A percentile compares a stretch with the other conserved stretches of the same genome.
These are phyloP conservation scores for Maniola hyperantus DNA, from an alignment of 2,888 invertebrate genomes.

Conservation along the genomic window DNA sequence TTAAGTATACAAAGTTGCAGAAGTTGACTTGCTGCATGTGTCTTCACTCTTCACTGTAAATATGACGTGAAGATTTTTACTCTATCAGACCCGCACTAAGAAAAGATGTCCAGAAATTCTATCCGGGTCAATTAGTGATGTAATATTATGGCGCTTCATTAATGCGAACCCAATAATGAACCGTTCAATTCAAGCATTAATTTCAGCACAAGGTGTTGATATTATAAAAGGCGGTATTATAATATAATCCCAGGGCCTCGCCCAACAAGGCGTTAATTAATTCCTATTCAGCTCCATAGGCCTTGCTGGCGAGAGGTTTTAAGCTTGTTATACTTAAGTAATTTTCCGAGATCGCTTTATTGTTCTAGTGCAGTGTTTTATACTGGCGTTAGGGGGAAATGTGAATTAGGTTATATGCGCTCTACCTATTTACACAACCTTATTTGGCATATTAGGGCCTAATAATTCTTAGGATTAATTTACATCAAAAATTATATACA, in stretches of 20 bases:
- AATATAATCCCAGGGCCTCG: slow-evolving; percentile 3
- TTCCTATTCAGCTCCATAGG: slow-evolving; percentile 10
- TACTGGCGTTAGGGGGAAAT: background rate
- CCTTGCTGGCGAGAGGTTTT: slow-evolving; percentile 4
- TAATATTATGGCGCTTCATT: too few species aligned
- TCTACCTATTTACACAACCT: background rate
- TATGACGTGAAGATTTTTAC: too few species aligned
- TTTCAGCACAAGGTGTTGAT: slow-evolving; percentile 7
- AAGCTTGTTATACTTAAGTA: slow-evolving; percentile 13
- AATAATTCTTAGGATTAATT: too few species aligned
- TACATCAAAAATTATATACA: too few species aligned
- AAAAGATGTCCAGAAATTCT: background rate
- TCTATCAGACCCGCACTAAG: too few species aligned
- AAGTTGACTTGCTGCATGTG: too few species aligned
- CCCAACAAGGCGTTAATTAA: slow-evolving; percentile 17
- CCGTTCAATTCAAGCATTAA: too few species aligned
- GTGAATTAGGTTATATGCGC: background rate
- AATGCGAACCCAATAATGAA: too few species aligned
- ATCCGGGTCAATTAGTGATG: too few species aligned
- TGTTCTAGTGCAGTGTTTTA: slow-evolving; percentile 12
- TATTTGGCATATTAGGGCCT: too few species aligned
- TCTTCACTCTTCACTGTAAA: too few species aligned
- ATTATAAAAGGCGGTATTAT: slow-evolving; percentile 12
- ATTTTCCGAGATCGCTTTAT: slow-evolving; percentile 14
- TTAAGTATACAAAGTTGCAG: too few species aligned